Evolutionary conservation across 2,888 invertebrate species (phyloP).

Genomic region (Unio pictorum): DNA sequence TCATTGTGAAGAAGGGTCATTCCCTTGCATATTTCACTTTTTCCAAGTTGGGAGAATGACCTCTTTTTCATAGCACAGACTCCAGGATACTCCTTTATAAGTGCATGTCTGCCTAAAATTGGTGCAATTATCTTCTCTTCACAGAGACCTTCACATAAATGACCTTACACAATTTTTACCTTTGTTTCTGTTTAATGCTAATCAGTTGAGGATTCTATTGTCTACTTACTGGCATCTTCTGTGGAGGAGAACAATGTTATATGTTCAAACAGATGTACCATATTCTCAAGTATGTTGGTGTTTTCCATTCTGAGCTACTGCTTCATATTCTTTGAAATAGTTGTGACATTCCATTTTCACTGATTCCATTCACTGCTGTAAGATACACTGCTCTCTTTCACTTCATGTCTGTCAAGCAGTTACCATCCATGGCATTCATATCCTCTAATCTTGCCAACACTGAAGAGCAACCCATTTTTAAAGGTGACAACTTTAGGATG

Average conservation of each 20-base stretch:
- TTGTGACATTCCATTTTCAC: conserved; percentile 1
- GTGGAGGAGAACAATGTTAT: not conserved
- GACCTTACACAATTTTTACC: not conserved
- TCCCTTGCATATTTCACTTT: conserved; percentile 4
- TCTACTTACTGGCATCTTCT: not conserved
- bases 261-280: conserved; percentile 2
- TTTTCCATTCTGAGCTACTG: not conserved
- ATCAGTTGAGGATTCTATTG: not conserved
- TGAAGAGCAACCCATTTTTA: no score
- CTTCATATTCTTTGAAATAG: conserved; percentile 2
- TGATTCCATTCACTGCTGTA: not conserved
- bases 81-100: not conserved
- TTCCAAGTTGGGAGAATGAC: conserved; percentile 1
- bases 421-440: no score
- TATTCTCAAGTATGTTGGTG: not conserved
- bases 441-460: no score
- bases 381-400: no score
- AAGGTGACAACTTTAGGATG: no score
- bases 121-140: conserved; percentile 2
- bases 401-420: no score
- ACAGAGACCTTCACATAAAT: not conserved
- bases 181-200: conserved; percentile 1
- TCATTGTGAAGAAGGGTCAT: not conserved
- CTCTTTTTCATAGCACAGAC: conserved; percentile 2
- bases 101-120: not conserved